These are phyloP conservation scores for Barbus barbus DNA, from an alignment of 2,113 vertebrate species.

Conservation along the genomic window DNA sequence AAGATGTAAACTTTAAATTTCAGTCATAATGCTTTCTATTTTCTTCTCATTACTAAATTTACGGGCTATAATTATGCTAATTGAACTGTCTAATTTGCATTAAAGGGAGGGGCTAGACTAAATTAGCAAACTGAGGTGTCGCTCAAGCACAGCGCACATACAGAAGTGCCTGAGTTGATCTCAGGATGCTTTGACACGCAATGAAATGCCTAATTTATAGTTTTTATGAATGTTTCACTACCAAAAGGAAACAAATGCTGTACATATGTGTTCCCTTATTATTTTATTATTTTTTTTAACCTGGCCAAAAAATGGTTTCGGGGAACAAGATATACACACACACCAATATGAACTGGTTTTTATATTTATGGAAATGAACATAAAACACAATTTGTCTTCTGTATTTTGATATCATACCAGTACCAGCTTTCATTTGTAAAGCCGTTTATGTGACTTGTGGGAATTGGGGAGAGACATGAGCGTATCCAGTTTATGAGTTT, in stretches of 20 bases:
- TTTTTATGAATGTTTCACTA: conserved; percentile 75
- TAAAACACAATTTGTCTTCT: conserved; percentile 74
- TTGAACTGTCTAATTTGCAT: conserved; percentile 33
- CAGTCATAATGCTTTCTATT: conserved; percentile 44
- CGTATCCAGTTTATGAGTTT: conserved; percentile 74
- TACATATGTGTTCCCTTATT: conserved; percentile 78
- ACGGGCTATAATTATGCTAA: conserved; percentile 35
- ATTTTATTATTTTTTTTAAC: conserved; percentile 67
- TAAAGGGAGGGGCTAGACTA: conserved; percentile 31
- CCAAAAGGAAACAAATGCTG: conserved; percentile 77
- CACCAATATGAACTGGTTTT: conserved; percentile 75
- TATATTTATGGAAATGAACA: conserved; percentile 68
- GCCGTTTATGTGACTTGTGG: conserved; percentile 70
- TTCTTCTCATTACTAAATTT: conserved; percentile 35
- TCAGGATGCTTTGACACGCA: conserved; percentile 61
- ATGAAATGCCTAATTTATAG: conserved; percentile 65
- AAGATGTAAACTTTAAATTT: conserved; percentile 28
- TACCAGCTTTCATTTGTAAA: conserved; percentile 83
- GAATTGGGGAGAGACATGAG: conserved; percentile 68
- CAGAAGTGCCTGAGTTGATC: conserved; percentile 49
- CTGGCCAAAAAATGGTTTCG: conserved; percentile 73
- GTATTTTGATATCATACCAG: conserved; percentile 84
- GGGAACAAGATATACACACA: conserved; percentile 75
- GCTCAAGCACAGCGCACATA: conserved; percentile 50
- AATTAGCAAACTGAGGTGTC: background rate